A percentile compares a stretch with the other conserved stretches of the same genome.
Evolutionary conservation across 2,888 invertebrate species (phyloP).

Genomic region (Xanthostigma xanthostigma): DNA sequence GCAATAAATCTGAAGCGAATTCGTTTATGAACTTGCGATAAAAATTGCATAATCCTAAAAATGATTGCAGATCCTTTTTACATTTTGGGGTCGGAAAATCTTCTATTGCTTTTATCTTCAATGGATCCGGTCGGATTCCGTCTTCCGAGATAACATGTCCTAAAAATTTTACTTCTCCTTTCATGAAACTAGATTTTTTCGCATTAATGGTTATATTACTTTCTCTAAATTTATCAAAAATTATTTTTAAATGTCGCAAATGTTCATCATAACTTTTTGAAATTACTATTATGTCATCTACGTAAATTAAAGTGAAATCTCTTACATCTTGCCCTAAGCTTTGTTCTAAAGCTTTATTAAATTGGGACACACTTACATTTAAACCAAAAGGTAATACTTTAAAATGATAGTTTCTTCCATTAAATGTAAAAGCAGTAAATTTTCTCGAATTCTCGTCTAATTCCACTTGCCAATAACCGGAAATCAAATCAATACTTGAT

Average conservation of each 20-base stretch:
- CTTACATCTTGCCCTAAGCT: neutral
- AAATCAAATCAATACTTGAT: slow-evolving; percentile 4
- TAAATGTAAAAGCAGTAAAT: slow-evolving; percentile 5
- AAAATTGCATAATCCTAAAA: slow-evolving; percentile 9
- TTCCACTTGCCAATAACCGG: slow-evolving; percentile 5
- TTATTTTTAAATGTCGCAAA: neutral
- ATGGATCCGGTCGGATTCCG: neutral
- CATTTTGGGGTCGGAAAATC: slow-evolving; percentile 5
- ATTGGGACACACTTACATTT: slow-evolving; percentile 3
- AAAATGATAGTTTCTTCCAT: slow-evolving; percentile 5
- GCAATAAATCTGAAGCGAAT: neutral
- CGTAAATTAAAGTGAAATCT: neutral
- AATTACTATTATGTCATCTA: slow-evolving; percentile 1
- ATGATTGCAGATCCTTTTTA: slow-evolving; percentile 5
- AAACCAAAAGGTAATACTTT: slow-evolving; percentile 6
- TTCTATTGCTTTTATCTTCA: neutral
- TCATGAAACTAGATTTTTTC: neutral
- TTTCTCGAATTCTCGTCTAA: neutral
- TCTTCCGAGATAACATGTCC: neutral
- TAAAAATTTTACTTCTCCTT: neutral
- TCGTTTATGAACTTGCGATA: slow-evolving; percentile 4
- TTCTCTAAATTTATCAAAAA: slow-evolving; percentile 1
- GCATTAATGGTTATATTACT: neutral
- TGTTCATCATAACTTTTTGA: neutral
- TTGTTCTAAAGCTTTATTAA: neutral